These are phyloP conservation scores for Redunca redunca DNA, from an alignment of 2,113 vertebrate species.

Conservation along the genomic window DNA sequence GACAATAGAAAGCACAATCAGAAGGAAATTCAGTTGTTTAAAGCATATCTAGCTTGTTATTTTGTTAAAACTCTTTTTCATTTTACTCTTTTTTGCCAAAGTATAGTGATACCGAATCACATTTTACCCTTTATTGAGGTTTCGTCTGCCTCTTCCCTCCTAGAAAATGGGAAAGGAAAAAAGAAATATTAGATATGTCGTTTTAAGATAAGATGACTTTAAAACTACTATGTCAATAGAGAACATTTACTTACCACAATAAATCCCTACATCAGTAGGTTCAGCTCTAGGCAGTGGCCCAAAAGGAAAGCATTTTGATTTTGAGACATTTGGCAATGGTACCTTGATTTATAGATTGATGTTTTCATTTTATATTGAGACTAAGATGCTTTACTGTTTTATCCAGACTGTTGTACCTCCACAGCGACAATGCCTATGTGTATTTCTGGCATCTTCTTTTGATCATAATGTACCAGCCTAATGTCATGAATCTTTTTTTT, in stretches of 20 bases:
- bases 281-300: background rate
- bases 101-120: slow-evolving; percentile 44
- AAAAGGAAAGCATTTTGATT: background rate
- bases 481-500: background rate
- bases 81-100: slow-evolving; percentile 72
- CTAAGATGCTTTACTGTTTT: background rate
- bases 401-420: background rate
- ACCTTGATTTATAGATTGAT: background rate
- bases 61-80: slow-evolving; percentile 67
- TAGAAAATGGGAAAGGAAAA: background rate
- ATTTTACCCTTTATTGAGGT: background rate
- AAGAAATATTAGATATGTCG: background rate
- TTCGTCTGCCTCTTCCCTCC: background rate
- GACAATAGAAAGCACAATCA: slow-evolving; percentile 70
- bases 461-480: background rate
- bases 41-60: slow-evolving; percentile 63
- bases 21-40: slow-evolving; percentile 76
- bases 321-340: background rate
- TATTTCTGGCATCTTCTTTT: slow-evolving; percentile 7
- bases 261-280: background rate
- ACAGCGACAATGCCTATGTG: background rate
- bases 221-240: background rate
- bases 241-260: background rate
- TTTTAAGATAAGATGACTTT: slow-evolving; percentile 45
- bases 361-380: background rate